Conservation (phyloP, 2,888 invertebrate species). For the Ormia ochracea region DNA sequence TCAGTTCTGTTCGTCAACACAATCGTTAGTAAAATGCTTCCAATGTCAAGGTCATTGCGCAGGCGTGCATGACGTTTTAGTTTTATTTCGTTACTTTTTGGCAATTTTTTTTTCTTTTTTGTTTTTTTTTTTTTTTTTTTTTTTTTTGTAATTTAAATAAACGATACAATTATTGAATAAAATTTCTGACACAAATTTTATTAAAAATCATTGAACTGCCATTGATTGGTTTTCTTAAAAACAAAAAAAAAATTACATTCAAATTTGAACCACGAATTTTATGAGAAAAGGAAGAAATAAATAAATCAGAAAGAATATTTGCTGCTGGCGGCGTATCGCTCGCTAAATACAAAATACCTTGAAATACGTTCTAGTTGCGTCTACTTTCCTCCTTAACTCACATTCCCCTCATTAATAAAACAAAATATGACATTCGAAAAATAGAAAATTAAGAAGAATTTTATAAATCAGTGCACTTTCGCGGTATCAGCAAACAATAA, state of each 20-base stretch:
- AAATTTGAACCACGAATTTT: neutral
- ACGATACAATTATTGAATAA: neutral
- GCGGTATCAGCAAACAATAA: neutral
- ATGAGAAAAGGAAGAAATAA: conserved; percentile 7
- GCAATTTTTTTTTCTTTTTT: too few relatives aligned
- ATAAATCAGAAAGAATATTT: conserved; percentile 22
- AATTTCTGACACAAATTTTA: conserved; percentile 3
- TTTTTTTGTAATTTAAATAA: too few relatives aligned
- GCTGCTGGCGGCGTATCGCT: neutral
- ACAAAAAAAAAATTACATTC: neutral
- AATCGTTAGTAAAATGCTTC: neutral
- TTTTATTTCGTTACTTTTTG: too few relatives aligned
- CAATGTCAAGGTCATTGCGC: conserved; percentile 21
- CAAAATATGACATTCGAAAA: too few relatives aligned
- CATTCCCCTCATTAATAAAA: conserved; percentile 37
- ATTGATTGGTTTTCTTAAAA: conserved; percentile 2
- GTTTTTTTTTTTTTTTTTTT: too few relatives aligned
- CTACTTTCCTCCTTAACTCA: conserved; percentile 16
- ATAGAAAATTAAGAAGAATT: too few relatives aligned
- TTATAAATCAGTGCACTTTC: neutral
- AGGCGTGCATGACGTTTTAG: neutral
- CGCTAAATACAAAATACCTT: conserved; percentile 17
- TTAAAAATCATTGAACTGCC: conserved; percentile 11
- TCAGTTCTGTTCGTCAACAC: neutral
- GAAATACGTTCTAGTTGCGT: conserved; percentile 5